Base-by-base conservation (phyloP, 2,113 vertebrate genomes). In the Garra rufa region DNA sequence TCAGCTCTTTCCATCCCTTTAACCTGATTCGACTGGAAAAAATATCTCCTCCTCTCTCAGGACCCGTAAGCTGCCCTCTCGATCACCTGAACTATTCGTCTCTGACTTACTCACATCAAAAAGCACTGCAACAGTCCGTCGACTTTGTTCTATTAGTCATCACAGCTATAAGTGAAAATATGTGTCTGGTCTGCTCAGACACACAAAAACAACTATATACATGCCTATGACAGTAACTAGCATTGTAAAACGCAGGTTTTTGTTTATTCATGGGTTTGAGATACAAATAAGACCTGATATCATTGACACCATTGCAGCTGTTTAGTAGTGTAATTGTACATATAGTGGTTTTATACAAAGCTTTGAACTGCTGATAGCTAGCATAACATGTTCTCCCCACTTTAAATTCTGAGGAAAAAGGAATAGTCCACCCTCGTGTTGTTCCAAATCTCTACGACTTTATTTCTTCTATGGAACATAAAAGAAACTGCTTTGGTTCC, bases 1-100 rank as follows among this genome's bases (percentile, higher is more conserved):
- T 82, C 67, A 55, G 65, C 76, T 52, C 87, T 19, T 24, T 77
- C 75, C 59, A 71, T 81, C 71, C 61, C 76, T 84, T 86, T 81
- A 85, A 77, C 63, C 76, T 87, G 80, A 69, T 74, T 55, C 71
- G 87, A 90, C 86, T 90, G 87, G 85, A 77, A 77, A 90, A 85
- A 70, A 65, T 48, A 69, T 85, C 30, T 17, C 21, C 76, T 85
- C 69, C 30, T 79, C 52, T 85, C 86, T 90, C 85, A 90, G 88
- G 88, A 87, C 81, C 73, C 77, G 48, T 84, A 70, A 73, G 41
- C 74, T 69, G 70, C 48, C 78, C 83, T 82, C 75, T 74, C 41
- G 14, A 74, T 9, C 55, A 74, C 75, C 74, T 76, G 67, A 87
- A 30, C 71, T 88, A 84, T 88, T 88, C 81, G 84, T 88, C 30